Base-by-base conservation (phyloP, 1,140 invertebrate genomes). In the Pseudomyrmex pallidus region DNA sequence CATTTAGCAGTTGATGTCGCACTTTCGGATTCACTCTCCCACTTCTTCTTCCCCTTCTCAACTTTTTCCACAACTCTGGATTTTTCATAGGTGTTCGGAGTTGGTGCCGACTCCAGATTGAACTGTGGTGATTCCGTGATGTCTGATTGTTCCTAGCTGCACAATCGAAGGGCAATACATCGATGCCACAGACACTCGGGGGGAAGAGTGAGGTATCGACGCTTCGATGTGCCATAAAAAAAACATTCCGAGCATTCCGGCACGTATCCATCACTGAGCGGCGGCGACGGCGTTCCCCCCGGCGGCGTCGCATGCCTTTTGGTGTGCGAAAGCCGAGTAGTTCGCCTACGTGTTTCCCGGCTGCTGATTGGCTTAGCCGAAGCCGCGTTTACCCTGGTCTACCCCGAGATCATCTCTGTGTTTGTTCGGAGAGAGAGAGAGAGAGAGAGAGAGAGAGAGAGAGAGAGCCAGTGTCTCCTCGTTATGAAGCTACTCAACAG, bases 361-460 rank as follows among this genome's bases (percentile, higher is more conserved):
- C 76, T 59, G 76, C 76, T 80, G 72, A 80, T 80, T 80, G 76
- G 66, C 66, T 80, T 59, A 70, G 66, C 44, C 66, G 44, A 78
- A 59, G 76, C 66, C 66, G 66, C 57, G 62, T 70, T 59, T 72
- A 80, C 56, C 20, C 76, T 66, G 22, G 64, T 72, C 76, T 72
- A 72, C 66, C 35, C 54, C 17, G 66, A 80, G 76, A 80, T 80
- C 64, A 80, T 72, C 76, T 70, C 22, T 7, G 52, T 80, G 64
- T 48, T 72, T 50, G 22, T 20, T 54, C 35, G 35, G 5, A 35
- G 35, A 35, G 35, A 35, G 35, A 35, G 5, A 35, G 35, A 35
- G 5, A 35, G 35, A 5, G 35, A 35, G 7, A 5, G 35, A 35
- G 35, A 7, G 35, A 35, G 5, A 35, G 5, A 35, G 5, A 5